phyloP scores from a whole-genome alignment of 2,888 invertebrate species.

The Bruchidius siliquastri region DNA sequence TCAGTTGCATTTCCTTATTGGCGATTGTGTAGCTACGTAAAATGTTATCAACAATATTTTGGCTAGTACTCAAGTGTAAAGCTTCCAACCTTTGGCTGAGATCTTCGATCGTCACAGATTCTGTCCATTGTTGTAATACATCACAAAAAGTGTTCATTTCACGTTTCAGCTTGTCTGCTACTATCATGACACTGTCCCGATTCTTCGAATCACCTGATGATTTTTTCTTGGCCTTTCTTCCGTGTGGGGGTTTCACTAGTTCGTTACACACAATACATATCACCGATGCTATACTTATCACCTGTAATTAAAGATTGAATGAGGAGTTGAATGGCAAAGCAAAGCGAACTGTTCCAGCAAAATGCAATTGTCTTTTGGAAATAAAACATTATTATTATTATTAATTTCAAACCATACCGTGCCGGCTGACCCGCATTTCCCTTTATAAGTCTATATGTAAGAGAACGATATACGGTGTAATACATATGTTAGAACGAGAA shows the following conservation, averaged over 20 bases:
- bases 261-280: slow-evolving; percentile 56
- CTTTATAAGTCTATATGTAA: too few relatives aligned
- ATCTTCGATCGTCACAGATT: slow-evolving; percentile 38
- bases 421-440: too few relatives aligned
- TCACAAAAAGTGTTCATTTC: slow-evolving; percentile 46
- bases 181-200: slow-evolving; percentile 42
- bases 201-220: slow-evolving; percentile 44
- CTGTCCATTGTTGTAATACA: slow-evolving; percentile 48
- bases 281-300: slow-evolving; percentile 54
- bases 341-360: too few relatives aligned
- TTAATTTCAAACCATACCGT: too few relatives aligned
- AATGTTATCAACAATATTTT: slow-evolving; percentile 49
- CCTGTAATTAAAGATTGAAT: slow-evolving; percentile 49
- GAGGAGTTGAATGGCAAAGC: too few relatives aligned
- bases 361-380: too few relatives aligned
- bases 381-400: too few relatives aligned
- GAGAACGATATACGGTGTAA: too few relatives aligned
- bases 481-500: too few relatives aligned
- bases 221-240: slow-evolving; percentile 58
- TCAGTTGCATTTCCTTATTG: slow-evolving; percentile 51
- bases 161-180: slow-evolving; percentile 32
- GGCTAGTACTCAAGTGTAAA: slow-evolving; percentile 45
- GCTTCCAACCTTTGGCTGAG: slow-evolving; percentile 46
- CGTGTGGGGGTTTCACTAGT: slow-evolving; percentile 49
- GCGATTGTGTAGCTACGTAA: slow-evolving; percentile 51